Conservation (phyloP, 2,797 vertebrate species). For the Coranthus polyacanthus region DNA sequence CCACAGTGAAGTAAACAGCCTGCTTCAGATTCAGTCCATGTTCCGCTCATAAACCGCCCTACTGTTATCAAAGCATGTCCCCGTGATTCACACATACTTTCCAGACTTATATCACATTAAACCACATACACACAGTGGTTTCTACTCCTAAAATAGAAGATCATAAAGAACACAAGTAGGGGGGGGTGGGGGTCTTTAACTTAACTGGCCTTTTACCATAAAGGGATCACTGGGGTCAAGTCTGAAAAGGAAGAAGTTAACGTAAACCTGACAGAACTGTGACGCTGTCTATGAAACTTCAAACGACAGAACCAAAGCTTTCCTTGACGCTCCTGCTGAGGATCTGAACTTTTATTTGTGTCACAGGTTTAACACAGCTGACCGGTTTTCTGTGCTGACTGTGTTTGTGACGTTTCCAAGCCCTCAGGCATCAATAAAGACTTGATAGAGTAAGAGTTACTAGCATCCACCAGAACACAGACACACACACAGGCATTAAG, state of each 20-base stretch:
- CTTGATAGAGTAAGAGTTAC: conserved; percentile 43
- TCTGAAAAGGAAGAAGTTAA: conserved; percentile 26
- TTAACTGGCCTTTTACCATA: conserved; percentile 23
- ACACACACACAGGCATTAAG: neutral
- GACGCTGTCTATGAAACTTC: conserved; percentile 57
- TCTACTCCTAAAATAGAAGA: conserved; percentile 24
- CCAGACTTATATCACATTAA: conserved; percentile 44
- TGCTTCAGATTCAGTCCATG: conserved; percentile 44
- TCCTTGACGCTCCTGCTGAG: conserved; percentile 19
- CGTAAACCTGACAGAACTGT: conserved; percentile 28
- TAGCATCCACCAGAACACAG: neutral
- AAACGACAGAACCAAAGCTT: conserved; percentile 37
- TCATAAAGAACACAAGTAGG: conserved; percentile 12
- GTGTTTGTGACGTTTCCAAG: conserved; percentile 49
- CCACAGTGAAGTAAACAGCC: conserved; percentile 40
- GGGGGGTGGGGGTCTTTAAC: neutral
- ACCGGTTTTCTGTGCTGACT: conserved; percentile 4
- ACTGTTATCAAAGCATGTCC: conserved; percentile 35
- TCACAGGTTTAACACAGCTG: conserved; percentile 21
- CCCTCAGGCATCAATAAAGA: conserved; percentile 51
- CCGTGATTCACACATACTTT: conserved; percentile 70
- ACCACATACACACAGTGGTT: conserved; percentile 7
- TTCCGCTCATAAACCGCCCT: conserved; percentile 64
- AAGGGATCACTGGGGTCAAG: conserved; percentile 4
- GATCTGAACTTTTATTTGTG: conserved; percentile 17